These are phyloP conservation scores for Pseudomyrmex cubaensis DNA, from an alignment of 1,140 invertebrate species.

Conservation along the genomic window DNA sequence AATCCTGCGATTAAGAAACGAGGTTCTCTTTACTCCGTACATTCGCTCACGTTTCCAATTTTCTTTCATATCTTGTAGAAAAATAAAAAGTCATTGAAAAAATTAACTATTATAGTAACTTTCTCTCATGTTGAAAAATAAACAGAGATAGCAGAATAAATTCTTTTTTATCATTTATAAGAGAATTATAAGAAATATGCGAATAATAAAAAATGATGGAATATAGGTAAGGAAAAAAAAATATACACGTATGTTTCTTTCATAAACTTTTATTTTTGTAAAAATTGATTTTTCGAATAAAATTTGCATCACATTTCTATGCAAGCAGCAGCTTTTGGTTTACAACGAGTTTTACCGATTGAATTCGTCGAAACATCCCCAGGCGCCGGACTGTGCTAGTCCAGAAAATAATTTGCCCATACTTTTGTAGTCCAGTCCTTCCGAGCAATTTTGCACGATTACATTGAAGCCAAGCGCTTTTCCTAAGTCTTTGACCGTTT, in stretches of 20 bases:
- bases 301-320: too few species aligned
- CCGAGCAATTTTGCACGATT: constrained; percentile 95
- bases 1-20: constrained; percentile 86
- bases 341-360: constrained; percentile 84
- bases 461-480: constrained; percentile 94
- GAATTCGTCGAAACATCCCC: constrained; percentile 97
- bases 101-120: too few species aligned
- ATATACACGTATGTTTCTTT: too few species aligned
- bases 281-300: not conserved
- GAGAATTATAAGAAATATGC: too few species aligned
- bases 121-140: too few species aligned
- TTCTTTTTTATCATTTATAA: too few species aligned
- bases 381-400: constrained; percentile 91
- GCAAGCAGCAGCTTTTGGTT: too few species aligned
- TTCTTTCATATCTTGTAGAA: not conserved
- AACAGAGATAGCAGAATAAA: too few species aligned
- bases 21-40: not conserved
- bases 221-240: too few species aligned
- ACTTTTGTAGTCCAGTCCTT: constrained; percentile 94
- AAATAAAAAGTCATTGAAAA: not conserved
- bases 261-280: not conserved
- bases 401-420: constrained; percentile 91
- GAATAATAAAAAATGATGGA: too few species aligned
- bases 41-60: too few species aligned
- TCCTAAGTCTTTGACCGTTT: constrained; percentile 94